Base-by-base conservation (phyloP, 2,113 vertebrate genomes). In the Microcebus tavaratra region DNA sequence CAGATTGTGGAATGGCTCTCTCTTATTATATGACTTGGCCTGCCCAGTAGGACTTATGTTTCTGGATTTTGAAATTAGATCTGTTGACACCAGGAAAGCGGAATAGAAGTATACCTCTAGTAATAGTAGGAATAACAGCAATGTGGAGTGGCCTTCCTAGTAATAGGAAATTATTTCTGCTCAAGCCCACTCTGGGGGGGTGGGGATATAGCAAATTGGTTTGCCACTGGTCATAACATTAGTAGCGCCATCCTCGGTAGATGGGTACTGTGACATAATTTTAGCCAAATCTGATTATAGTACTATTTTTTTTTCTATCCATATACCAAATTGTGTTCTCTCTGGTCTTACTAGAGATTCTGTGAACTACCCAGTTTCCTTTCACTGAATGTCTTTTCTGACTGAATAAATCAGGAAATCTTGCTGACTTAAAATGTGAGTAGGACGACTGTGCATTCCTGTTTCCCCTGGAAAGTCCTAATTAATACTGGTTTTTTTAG, bases 111-210 rank as follows among this genome's bases (percentile, higher is more conserved):
- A 42, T 27, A 39, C 4, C 0, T 17, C 23, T 31, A 14, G 39
- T 3, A 3, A 18, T 20, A 4, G 31, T 20, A 72, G 20, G 21
- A n/a, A 34, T 2, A 61, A 48, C 17, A 85, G 20, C 2, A 48
- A 25, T 31, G 10, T 34, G 20, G 15, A 25, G 1, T 18, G 14
- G 3, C 4, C 29, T 21, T 55, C 3, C 3, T 0, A 27, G 6
- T 2, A 8, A 4, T 9, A 39, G 0, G 18, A 36, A 14, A 4
- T 9, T 11, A 15, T 50, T 2, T 25, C 8, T 42, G 27, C 14
- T 59, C 25, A 39, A 23, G 14, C 10, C 15, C 59, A 17, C 1
- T 18, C 15, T 50, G 8, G 42, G 5, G 2, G 5, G 7, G 23
- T 11, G 10, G 8, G 12, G 14, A 11, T 93, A 18, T 17, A 13